Base-by-base conservation (phyloP, 2,113 vertebrate species). In the Pseudorhombus dupliciocellatus region DNA sequence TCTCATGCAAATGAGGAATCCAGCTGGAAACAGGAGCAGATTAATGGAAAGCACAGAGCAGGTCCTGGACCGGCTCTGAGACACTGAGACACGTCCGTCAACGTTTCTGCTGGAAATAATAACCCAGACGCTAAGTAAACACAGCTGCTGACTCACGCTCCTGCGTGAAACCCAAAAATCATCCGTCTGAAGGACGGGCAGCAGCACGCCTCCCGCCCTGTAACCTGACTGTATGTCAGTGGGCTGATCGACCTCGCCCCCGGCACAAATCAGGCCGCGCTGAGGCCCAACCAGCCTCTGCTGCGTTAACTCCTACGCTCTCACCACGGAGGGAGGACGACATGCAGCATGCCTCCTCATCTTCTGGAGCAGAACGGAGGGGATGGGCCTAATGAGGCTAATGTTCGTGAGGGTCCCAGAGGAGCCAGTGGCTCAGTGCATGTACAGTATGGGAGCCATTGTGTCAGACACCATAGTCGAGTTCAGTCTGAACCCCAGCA, bases 391-490 rank as follows among this genome's bases (percentile, higher is more conserved):
- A 40, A 81, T 66, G 54, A 30, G 1, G 12, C 60, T 60, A 62
- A 80, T 71, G 82, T 74, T 64, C 15, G 15, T 64, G 55, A 10
- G n/a, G 48, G 48, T 52, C 50, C 75, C 73, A 1, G 54, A 54
- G 54, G 73, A 75, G 21, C 58, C 31, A 34, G 31, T 34, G 31
- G 9, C 12, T 37, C 34, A 37, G 34, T 12, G 34, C 28, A 83
- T 76, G 66, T 69, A 80, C 71, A 65, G 80, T 85, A 79, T 78
- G 62, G 83, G 84, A 85, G 31, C 84, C 85, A 91, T 92, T 93
- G 90, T 93, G 86, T 86, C 80, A 65, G 86, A 85, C 83, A 79
- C 67, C 60, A 25, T 76, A 85, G 85, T 92, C 79, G 70, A 81
- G 80, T 74, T 53, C 68, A 61, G 87, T 67, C 87, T 87, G 84